Percentiles rank a stretch among this genome's conserved stretches.
phyloP scores from a whole-genome alignment of 2,113 vertebrate species.

The Melanerpes formicivorus region DNA sequence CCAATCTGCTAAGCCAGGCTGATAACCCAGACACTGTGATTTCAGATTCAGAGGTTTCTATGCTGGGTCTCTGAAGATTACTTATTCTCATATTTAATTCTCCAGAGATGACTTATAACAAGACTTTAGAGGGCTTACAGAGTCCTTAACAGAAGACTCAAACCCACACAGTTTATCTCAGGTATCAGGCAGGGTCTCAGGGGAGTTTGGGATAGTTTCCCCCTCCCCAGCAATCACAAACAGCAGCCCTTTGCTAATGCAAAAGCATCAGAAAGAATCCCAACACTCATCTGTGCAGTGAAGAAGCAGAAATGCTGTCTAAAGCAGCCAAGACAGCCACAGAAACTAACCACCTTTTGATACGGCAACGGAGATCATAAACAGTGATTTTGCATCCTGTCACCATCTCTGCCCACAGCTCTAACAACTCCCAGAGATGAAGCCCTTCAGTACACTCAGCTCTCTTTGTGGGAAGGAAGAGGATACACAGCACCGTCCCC shows the following conservation, averaged over 20 bases:
- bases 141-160: background rate
- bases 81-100: background rate
- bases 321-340: background rate
- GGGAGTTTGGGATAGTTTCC: background rate
- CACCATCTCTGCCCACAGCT: constrained; percentile 19
- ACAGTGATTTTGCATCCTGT: constrained; percentile 2
- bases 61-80: background rate
- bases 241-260: background rate
- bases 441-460: background rate
- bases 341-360: constrained; percentile 12
- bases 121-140: background rate
- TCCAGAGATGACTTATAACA: background rate
- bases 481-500: background rate
- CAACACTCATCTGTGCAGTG: background rate
- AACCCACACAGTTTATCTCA: background rate
- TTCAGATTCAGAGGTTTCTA: background rate
- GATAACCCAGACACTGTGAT: background rate
- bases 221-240: background rate
- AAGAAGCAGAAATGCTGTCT: background rate
- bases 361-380: background rate
- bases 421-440: constrained; percentile 25
- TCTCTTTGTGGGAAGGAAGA: constrained; percentile 1
- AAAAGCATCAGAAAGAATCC: background rate
- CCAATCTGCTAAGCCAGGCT: too few species aligned
- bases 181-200: background rate